phyloP scores from a whole-genome alignment of 2,888 invertebrate genomes.

The Tanaodytes sp. region DNA sequence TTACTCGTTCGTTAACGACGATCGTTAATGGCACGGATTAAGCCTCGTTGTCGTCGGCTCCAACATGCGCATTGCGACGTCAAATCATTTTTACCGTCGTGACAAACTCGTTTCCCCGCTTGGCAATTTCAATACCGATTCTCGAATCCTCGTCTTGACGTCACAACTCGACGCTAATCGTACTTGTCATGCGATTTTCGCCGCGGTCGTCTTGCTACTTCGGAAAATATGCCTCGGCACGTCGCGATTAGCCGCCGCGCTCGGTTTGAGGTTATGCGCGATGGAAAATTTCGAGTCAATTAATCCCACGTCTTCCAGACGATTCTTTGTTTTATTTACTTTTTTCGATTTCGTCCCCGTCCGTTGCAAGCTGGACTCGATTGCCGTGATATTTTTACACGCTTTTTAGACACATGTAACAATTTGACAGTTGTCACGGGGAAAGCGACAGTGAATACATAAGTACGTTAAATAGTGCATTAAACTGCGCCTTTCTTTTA shows the following conservation, averaged over 20 bases:
- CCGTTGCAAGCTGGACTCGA: too few species aligned
- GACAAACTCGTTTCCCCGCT: too few species aligned
- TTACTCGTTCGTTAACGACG: conserved; percentile 21
- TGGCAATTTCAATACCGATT: too few species aligned
- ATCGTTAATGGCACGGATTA: conserved; percentile 22
- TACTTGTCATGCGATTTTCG: too few species aligned
- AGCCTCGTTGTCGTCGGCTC: conserved; percentile 24
- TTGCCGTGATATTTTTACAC: neutral
- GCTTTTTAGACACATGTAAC: neutral
- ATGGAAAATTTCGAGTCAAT: conserved; percentile 14
- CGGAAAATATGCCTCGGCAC: neutral
- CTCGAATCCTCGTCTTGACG: too few species aligned
- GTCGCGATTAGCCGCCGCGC: neutral
- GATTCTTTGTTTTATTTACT: neutral
- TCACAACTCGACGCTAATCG: too few species aligned
- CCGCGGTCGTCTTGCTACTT: too few species aligned
- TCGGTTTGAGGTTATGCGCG: conserved; percentile 15
- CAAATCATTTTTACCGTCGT: neutral
- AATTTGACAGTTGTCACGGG: too few species aligned
- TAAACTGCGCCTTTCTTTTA: conserved; percentile 1
- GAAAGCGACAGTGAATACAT: too few species aligned
- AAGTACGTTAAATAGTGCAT: conserved; percentile 17
- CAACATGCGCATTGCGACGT: conserved; percentile 37
- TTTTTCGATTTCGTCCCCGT: neutral
- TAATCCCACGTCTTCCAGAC: neutral